Base-by-base conservation (phyloP, 2,888 invertebrate species). In the Frankliniella intonsa region DNA sequence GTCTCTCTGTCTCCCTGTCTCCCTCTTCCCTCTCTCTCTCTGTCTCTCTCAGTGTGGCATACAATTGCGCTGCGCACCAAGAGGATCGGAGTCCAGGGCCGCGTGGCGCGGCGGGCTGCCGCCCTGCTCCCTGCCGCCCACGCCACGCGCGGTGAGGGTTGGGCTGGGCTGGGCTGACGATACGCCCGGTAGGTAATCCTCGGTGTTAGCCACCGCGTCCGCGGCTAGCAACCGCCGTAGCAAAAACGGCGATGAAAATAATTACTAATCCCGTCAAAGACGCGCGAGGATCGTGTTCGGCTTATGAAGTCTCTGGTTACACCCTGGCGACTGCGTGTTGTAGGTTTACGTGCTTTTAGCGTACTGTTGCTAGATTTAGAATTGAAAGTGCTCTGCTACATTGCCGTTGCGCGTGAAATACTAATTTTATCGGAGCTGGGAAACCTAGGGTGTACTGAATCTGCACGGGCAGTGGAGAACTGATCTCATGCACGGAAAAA, bases 81-180 rank as follows among this genome's bases (percentile, higher is more conserved):
- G 25, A 76, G 69, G 69, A 76, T 76, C 69, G 69, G 69, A 76
- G 69, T 76, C 69, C 69, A 76, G 69, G 69, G 69, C 69, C 25
- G 25, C 22, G 25, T 12, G 12, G 69, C 69, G n/a, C 7, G 69
- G 69, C 69, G n/a, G 1, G 69, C n/a, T n/a, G 69, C 69, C 11
- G 9, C 69, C 11, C 22, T n/a, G 25, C 69, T 1, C 22, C 25
- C 25, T 8, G 22, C 55, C 55, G 55, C 51, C 51, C 51, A 12
- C 51, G 10, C 51, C 51, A 9, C 51, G 51, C 51, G 10, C 51
- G 55, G 14, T 8, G 14, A 17, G 14, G 14, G 2, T 17, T 12
- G 51, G 10, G 10, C 51, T 9, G 10, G 10, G 10, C 51, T 12
- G 51, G 14, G 14, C 9, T 12, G 11, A 19, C 19, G 69, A 19